phyloP scores from a whole-genome alignment of 2,888 invertebrate species.

The Taphrorychus bicolor region DNA sequence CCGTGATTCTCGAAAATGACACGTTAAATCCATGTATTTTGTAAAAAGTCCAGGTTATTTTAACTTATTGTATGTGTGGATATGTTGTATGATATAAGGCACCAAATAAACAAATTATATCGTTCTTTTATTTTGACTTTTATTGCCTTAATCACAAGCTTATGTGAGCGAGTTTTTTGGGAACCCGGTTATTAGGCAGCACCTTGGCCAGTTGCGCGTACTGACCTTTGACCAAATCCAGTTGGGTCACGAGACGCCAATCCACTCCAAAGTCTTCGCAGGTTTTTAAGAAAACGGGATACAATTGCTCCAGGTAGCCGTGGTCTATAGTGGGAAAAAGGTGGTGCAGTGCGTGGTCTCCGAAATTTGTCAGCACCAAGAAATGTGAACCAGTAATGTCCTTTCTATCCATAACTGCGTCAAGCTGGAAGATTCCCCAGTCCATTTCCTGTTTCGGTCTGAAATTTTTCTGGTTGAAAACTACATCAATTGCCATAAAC shows the following conservation, averaged over 20 bases:
- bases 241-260: constrained; percentile 61
- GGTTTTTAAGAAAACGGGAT: constrained; percentile 69
- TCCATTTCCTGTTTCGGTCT: constrained; percentile 62
- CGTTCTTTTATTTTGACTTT: constrained; percentile 55
- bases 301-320: constrained; percentile 70
- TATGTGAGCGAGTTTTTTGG: neutral
- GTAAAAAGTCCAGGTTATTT: constrained; percentile 45
- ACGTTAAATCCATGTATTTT: constrained; percentile 43
- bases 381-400: constrained; percentile 72
- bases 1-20: constrained; percentile 47
- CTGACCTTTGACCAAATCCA: constrained; percentile 71
- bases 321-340: constrained; percentile 84
- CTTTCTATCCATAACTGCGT: constrained; percentile 74
- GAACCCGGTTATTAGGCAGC: constrained; percentile 53
- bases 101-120: constrained; percentile 67
- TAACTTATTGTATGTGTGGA: constrained; percentile 58
- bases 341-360: constrained; percentile 81
- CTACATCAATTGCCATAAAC: too few relatives aligned
- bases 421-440: constrained; percentile 81
- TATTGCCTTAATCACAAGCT: neutral
- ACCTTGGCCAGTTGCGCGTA: constrained; percentile 66
- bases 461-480: too few relatives aligned
- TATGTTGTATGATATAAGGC: constrained; percentile 62
- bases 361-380: constrained; percentile 74
- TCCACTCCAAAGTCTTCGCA: constrained; percentile 69